These are phyloP conservation scores for Calephelis nemesis DNA, from an alignment of 1,140 invertebrate species.

Conservation along the genomic window DNA sequence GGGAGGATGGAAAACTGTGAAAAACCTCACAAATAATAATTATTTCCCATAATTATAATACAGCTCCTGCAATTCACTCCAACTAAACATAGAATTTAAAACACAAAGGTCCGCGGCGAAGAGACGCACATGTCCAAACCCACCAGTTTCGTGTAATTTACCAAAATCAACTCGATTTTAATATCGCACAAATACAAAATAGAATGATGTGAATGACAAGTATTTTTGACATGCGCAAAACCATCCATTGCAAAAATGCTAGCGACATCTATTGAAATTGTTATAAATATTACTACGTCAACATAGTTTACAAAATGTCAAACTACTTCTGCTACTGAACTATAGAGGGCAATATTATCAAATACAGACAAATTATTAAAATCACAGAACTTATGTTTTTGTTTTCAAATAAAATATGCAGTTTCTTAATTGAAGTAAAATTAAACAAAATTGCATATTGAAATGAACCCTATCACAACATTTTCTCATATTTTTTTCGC, in stretches of 20 bases:
- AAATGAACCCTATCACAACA: no score
- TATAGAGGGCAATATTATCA: conserved; percentile 30
- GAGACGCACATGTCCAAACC: conserved; percentile 47
- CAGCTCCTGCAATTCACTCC: conserved; percentile 27
- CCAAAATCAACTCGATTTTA: conserved; percentile 64
- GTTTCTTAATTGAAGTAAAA: no score
- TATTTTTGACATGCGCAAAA: conserved; percentile 71
- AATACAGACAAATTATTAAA: neutral
- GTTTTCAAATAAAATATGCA: no score
- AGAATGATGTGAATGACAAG: conserved; percentile 57
- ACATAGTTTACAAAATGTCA: neutral
- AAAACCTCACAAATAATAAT: conserved; percentile 44
- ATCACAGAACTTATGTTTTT: no score
- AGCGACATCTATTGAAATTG: conserved; percentile 43
- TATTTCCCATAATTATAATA: conserved; percentile 21
- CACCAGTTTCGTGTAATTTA: conserved; percentile 50
- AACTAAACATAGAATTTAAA: conserved; percentile 31
- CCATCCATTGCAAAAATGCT: conserved; percentile 41
- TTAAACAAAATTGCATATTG: no score
- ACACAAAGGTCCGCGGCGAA: conserved; percentile 46
- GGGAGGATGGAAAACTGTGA: conserved; percentile 40
- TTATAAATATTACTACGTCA: neutral
- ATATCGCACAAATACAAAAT: conserved; percentile 69
- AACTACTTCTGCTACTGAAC: conserved; percentile 25
- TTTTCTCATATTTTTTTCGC: no score